phyloP scores from a whole-genome alignment of 2,797 vertebrate genomes.

The Gymnodraco acuticeps region DNA sequence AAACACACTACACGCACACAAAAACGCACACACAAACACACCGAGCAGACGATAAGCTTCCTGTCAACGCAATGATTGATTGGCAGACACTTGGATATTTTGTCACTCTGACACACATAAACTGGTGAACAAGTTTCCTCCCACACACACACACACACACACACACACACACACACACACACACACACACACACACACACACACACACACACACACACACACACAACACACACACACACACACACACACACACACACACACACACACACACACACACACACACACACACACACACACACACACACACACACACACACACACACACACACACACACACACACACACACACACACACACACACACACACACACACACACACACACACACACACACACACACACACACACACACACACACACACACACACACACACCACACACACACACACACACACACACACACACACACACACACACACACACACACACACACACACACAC shows the following conservation, averaged over 20 bases:
- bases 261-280: slow-evolving; percentile 1
- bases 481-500: slow-evolving; percentile 16
- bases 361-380: slow-evolving; percentile 14
- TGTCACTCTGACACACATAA: slow-evolving; percentile 37
- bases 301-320: slow-evolving; percentile 25
- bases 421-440: neutral
- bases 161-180: neutral
- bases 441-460: neutral
- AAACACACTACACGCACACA: slow-evolving; percentile 15
- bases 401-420: neutral
- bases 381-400: neutral
- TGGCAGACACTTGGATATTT: slow-evolving; percentile 38
- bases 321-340: slow-evolving; percentile 14
- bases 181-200: slow-evolving; percentile 25
- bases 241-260: slow-evolving; percentile 16
- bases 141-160: slow-evolving; percentile 10
- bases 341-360: slow-evolving; percentile 23
- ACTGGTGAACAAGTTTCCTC: slow-evolving; percentile 34
- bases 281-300: slow-evolving; percentile 25
- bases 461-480: neutral
- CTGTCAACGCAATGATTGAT: slow-evolving; percentile 51
- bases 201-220: slow-evolving; percentile 1
- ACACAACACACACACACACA: slow-evolving; percentile 16
- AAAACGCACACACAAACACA: neutral
- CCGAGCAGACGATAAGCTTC: slow-evolving; percentile 20